These are phyloP conservation scores for Drosophila paucipuncta DNA, from an alignment of 2,888 invertebrate species.

Conservation along the genomic window DNA sequence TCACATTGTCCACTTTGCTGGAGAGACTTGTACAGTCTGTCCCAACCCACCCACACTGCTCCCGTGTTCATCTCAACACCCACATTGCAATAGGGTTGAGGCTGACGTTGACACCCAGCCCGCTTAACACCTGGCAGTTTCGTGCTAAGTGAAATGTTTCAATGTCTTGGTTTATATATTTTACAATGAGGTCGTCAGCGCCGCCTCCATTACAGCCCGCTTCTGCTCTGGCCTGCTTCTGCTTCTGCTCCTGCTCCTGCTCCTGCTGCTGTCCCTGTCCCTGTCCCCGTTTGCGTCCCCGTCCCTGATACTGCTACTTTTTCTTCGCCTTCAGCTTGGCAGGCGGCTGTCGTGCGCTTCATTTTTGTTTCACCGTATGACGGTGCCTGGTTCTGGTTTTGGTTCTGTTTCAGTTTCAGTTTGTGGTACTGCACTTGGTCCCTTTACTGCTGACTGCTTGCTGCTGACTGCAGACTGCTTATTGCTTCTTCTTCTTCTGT, in stretches of 20 bases:
- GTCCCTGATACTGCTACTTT: background rate
- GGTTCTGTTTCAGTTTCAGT: constrained; percentile 6
- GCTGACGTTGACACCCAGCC: constrained; percentile 8
- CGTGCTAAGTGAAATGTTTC: constrained; percentile 77
- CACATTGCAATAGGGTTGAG: constrained; percentile 13
- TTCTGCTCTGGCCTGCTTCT: background rate
- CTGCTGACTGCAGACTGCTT: background rate
- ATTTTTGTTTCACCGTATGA: constrained; percentile 17
- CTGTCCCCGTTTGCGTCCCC: too few relatives aligned
- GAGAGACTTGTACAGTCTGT: constrained; percentile 53
- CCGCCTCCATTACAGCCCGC: constrained; percentile 34
- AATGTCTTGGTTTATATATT: constrained; percentile 79
- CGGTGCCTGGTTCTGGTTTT: constrained; percentile 33
- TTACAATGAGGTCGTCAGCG: constrained; percentile 74
- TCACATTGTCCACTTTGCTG: constrained; percentile 68
- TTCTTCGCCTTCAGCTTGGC: constrained; percentile 21
- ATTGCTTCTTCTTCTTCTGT: constrained; percentile 24
- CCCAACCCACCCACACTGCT: background rate
- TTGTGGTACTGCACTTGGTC: constrained; percentile 23
- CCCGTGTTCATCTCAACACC: constrained; percentile 4
- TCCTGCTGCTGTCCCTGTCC: background rate
- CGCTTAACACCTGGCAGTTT: constrained; percentile 66
- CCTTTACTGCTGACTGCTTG: constrained; percentile 29
- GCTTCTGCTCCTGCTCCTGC: background rate
- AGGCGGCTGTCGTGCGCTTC: constrained; percentile 52